These are phyloP conservation scores for Drosophila arizonae DNA, from an alignment of 1,140 invertebrate species.

Conservation along the genomic window DNA sequence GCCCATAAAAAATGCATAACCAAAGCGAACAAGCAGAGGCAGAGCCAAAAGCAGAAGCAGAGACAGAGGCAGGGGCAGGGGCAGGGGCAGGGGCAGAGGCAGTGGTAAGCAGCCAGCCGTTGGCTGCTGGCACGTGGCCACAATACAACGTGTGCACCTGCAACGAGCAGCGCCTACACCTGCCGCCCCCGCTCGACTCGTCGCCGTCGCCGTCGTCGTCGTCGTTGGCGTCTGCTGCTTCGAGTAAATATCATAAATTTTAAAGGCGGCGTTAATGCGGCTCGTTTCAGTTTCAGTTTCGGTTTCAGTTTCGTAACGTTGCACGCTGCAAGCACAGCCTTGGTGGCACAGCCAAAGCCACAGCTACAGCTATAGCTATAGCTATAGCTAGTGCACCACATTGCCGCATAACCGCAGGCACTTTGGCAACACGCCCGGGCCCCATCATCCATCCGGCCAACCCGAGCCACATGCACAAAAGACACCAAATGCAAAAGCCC, in stretches of 20 bases:
- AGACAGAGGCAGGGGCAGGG: conserved; percentile 21
- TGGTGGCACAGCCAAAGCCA: conserved; percentile 5
- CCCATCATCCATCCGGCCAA: conserved; percentile 22
- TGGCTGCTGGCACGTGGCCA: conserved; percentile 3
- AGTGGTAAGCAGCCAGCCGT: neutral
- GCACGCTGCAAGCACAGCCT: conserved; percentile 22
- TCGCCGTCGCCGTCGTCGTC: conserved; percentile 28
- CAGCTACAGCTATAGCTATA: neutral
- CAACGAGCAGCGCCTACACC: neutral
- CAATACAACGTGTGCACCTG: neutral
- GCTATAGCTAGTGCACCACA: conserved; percentile 20
- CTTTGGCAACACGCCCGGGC: conserved; percentile 64
- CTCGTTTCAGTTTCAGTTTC: conserved; percentile 43
- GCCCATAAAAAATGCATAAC: conserved; percentile 54
- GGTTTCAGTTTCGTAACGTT: neutral
- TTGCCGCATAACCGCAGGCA: conserved; percentile 74
- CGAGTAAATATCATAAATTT: conserved; percentile 80
- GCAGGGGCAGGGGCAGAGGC: neutral
- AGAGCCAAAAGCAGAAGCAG: neutral
- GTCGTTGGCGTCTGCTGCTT: conserved; percentile 41
- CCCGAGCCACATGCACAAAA: conserved; percentile 11
- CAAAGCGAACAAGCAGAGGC: conserved; percentile 7
- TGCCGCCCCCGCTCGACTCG: too few relatives aligned
- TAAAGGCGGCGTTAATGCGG: conserved; percentile 72
- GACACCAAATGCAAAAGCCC: conserved; percentile 24